Conservation (phyloP, 2,797 vertebrate species). For the Nannoperca australis region DNA sequence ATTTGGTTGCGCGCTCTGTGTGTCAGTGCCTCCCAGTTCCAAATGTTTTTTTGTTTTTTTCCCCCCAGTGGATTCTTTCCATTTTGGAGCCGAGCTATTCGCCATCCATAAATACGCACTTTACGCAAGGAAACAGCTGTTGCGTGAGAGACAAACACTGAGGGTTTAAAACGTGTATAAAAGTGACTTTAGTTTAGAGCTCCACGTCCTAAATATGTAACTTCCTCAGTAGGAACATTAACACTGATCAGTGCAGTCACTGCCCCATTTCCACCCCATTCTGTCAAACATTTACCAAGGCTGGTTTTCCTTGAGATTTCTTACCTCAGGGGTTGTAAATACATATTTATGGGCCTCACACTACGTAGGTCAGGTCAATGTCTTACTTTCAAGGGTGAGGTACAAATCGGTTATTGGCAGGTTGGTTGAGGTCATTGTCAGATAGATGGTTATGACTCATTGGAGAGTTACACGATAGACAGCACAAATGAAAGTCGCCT, state of each 20-base stretch:
- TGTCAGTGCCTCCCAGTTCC: constrained; percentile 57
- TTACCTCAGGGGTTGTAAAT: constrained; percentile 39
- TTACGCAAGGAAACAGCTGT: constrained; percentile 52
- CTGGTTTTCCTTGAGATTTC: constrained; percentile 35
- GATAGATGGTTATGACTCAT: constrained; percentile 2
- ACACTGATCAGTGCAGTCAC: not conserved
- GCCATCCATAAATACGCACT: constrained; percentile 40
- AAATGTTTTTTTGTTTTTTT: constrained; percentile 14
- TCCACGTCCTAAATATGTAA: not conserved
- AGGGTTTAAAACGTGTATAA: not conserved
- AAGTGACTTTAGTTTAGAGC: not conserved
- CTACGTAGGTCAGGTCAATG: constrained; percentile 53
- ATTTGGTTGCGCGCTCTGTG: constrained; percentile 44
- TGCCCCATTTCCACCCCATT: not conserved
- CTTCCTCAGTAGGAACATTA: not conserved
- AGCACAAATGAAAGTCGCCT: constrained; percentile 6
- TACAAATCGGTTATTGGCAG: not conserved
- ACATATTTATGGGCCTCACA: constrained; percentile 32
- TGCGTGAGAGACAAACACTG: not conserved
- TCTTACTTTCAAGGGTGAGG: constrained; percentile 48
- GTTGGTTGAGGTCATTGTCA: constrained; percentile 7
- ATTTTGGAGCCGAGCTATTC: constrained; percentile 64
- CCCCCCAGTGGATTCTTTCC: constrained; percentile 48
- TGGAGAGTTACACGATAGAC: not conserved
- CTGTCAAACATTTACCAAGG: constrained; percentile 74